phyloP scores from a whole-genome alignment of 2,888 invertebrate genomes.

The Drosophila stalkeri region DNA sequence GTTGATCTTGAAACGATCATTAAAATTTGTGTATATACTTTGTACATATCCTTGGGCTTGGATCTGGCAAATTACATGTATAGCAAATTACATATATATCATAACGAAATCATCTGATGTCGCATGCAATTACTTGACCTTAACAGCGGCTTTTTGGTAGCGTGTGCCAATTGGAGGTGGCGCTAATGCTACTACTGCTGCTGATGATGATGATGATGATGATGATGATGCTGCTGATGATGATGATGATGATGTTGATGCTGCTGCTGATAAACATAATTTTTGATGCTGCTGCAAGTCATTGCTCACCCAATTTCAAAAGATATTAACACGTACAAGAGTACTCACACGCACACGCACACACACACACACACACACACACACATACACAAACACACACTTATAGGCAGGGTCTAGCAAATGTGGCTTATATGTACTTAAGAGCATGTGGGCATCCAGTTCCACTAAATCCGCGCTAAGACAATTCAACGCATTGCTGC shows the following conservation, averaged over 20 bases:
- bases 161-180: constrained; percentile 69
- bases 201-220: constrained; percentile 28
- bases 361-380: not conserved
- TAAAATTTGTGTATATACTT: not conserved
- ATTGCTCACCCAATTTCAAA: constrained; percentile 79
- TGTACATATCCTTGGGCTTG: constrained; percentile 26
- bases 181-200: constrained; percentile 22
- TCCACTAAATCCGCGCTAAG: constrained; percentile 69
- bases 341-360: constrained; percentile 9
- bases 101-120: constrained; percentile 54
- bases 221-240: constrained; percentile 11
- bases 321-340: constrained; percentile 55
- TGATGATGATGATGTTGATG: constrained; percentile 18
- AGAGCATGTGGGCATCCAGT: constrained; percentile 19
- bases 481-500: constrained; percentile 64
- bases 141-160: constrained; percentile 65
- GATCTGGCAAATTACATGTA: constrained; percentile 22
- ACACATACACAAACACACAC: not conserved
- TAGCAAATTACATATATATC: constrained; percentile 23
- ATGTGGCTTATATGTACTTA: constrained; percentile 29
- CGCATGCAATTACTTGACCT: constrained; percentile 62
- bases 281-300: constrained; percentile 60
- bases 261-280: constrained; percentile 20
- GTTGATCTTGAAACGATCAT: not conserved
- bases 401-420: not conserved